These are phyloP conservation scores for Sweltsa coloradensis DNA, from an alignment of 1,140 invertebrate species.

Conservation along the genomic window DNA sequence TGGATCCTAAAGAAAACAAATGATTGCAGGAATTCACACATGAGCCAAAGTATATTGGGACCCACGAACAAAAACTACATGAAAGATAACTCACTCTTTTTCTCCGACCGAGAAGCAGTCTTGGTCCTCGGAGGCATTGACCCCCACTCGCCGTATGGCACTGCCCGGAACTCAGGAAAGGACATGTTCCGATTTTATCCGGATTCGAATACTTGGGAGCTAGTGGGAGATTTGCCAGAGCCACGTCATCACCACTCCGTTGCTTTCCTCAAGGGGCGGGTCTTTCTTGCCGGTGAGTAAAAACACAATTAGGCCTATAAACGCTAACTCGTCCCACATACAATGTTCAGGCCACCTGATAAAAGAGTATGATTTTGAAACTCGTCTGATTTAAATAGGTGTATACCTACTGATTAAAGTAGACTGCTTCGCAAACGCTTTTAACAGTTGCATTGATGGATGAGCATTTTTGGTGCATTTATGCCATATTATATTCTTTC, in stretches of 20 bases:
- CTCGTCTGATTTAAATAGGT: no score
- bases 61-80: constrained; percentile 32
- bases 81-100: constrained; percentile 35
- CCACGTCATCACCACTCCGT: constrained; percentile 44
- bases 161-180: constrained; percentile 36
- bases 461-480: no score
- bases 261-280: constrained; percentile 37
- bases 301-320: no score
- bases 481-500: no score
- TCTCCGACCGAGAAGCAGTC: constrained; percentile 37
- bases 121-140: constrained; percentile 45
- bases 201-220: constrained; percentile 39
- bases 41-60: constrained; percentile 14
- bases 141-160: constrained; percentile 36
- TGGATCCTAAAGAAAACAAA: constrained; percentile 2
- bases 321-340: no score
- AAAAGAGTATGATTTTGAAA: no score
- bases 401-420: no score
- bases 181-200: constrained; percentile 41
- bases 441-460: no score
- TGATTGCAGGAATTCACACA: not conserved
- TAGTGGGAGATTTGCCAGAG: constrained; percentile 41
- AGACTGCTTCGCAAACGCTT: no score
- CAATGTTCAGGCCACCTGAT: no score
- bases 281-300: constrained; percentile 40